phyloP scores from a whole-genome alignment of 2,113 vertebrate species.

The Heptranchias perlo region DNA sequence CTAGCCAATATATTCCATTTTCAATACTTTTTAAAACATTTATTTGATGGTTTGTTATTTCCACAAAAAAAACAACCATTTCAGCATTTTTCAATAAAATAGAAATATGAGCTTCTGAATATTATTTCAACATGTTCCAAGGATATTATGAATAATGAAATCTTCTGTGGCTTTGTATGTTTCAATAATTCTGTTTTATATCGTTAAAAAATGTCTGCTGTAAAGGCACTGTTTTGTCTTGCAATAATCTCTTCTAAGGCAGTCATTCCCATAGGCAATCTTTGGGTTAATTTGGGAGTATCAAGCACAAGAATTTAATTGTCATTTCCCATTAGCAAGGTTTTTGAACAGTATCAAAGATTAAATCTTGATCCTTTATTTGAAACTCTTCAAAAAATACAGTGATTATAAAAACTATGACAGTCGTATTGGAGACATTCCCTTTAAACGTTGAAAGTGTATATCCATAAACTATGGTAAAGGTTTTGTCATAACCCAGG shows the following conservation, averaged over 20 bases:
- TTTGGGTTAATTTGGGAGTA: background rate
- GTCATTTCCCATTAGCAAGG: background rate
- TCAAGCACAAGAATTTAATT: background rate
- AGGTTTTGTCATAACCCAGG: too few relatives aligned
- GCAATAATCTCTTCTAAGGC: background rate
- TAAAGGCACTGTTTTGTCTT: background rate
- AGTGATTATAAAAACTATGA: background rate
- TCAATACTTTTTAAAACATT: background rate
- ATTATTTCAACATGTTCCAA: background rate
- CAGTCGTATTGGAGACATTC: background rate
- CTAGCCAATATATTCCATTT: background rate
- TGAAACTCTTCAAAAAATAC: background rate
- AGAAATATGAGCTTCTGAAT: background rate
- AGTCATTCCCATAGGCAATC: background rate
- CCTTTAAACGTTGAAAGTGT: background rate
- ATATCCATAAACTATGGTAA: background rate
- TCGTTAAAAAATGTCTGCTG: background rate
- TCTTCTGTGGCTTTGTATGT: background rate
- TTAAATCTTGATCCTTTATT: background rate
- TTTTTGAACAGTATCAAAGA: background rate
- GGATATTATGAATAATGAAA: background rate
- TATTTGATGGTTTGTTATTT: background rate
- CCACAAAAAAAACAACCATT: background rate
- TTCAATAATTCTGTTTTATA: background rate
- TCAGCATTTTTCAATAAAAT: background rate